Conservation (phyloP, 2,113 vertebrate species). For the Morphnarchus princeps region DNA sequence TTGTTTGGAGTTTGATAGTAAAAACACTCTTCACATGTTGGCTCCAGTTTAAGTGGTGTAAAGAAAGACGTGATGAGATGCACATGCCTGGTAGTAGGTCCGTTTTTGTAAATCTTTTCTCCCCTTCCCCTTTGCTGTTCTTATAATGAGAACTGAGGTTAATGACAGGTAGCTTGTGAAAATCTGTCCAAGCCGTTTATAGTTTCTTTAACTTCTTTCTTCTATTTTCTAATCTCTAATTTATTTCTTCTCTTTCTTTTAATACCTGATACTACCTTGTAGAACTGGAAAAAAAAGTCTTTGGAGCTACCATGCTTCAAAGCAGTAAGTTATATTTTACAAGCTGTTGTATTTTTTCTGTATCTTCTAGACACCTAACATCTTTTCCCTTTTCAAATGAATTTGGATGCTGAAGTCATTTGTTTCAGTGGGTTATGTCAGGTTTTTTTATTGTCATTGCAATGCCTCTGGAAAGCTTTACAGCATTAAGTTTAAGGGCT, state of each 20-base stretch:
- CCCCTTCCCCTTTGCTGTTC: not conserved
- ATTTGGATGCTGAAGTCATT: not conserved
- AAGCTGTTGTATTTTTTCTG: not conserved
- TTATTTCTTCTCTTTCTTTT: not conserved
- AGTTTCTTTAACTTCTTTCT: not conserved
- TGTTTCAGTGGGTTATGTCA: not conserved
- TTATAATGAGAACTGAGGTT: not conserved
- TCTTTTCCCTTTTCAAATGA: not conserved
- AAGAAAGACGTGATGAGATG: not conserved
- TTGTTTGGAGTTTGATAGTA: not conserved
- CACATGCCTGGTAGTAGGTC: not conserved
- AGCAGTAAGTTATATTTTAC: not conserved
- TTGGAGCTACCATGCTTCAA: not conserved
- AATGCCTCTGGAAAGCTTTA: not conserved
- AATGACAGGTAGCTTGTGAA: not conserved
- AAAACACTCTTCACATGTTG: fast-evolving
- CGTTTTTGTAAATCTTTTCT: not conserved
- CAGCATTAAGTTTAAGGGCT: not conserved
- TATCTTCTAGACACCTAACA: not conserved
- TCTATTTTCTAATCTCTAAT: too few species aligned
- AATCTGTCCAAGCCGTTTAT: not conserved
- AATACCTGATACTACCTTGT: not conserved
- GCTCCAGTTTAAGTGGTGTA: not conserved
- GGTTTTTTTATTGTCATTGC: not conserved
- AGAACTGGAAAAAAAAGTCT: not conserved